Evolutionary conservation across 2,888 invertebrate species (phyloP).

Genomic region (Dryobotodes eremita): DNA sequence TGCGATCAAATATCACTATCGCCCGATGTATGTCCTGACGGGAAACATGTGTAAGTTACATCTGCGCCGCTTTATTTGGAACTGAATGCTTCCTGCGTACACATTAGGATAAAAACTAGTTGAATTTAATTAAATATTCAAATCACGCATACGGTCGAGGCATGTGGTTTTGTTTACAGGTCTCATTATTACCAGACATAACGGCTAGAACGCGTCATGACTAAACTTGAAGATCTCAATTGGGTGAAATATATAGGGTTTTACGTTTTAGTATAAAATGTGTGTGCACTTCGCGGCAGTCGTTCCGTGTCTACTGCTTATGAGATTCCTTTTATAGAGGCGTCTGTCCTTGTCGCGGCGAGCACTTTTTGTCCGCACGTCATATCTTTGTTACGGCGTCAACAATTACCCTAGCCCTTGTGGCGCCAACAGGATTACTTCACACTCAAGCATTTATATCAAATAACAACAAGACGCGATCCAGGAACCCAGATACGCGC

Average conservation of each 20-base stretch:
- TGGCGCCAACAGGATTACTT: not conserved
- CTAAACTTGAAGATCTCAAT: not conserved
- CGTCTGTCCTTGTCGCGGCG: too few species aligned
- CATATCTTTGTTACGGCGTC: not conserved
- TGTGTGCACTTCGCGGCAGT: too few species aligned
- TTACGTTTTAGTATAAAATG: not conserved
- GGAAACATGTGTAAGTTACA: not conserved
- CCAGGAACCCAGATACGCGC: too few species aligned
- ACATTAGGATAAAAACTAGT: not conserved
- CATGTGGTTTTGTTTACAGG: not conserved
- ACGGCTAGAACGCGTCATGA: not conserved
- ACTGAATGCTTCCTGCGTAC: not conserved
- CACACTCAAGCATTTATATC: not conserved
- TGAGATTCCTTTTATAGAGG: too few species aligned
- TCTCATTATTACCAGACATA: not conserved
- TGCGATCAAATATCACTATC: constrained; percentile 23
- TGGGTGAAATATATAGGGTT: not conserved
- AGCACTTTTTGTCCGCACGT: too few species aligned
- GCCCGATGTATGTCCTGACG: not conserved
- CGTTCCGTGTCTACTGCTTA: not conserved
- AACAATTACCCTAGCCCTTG: not conserved
- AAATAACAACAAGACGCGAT: not conserved
- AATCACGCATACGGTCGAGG: not conserved
- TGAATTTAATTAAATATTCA: not conserved
- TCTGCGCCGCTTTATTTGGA: not conserved